These are phyloP conservation scores for Passerina amoena DNA, from an alignment of 2,113 vertebrate species.

Conservation along the genomic window DNA sequence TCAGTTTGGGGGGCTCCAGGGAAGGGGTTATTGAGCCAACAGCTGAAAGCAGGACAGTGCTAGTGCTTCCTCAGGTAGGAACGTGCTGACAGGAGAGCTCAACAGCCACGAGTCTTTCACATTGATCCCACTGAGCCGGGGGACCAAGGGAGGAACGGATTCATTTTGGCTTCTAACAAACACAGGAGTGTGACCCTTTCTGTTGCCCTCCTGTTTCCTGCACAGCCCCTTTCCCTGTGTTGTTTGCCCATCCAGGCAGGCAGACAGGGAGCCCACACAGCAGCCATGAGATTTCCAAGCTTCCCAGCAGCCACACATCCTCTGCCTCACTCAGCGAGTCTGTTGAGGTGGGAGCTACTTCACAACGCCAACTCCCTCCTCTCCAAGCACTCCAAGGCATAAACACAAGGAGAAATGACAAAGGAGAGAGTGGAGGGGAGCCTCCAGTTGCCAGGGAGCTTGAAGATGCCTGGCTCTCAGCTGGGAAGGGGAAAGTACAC, in stretches of 20 bases:
- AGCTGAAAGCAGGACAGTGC: constrained; percentile 3
- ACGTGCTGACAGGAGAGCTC: background rate
- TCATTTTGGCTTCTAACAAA: background rate
- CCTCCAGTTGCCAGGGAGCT: background rate
- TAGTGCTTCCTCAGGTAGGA: background rate
- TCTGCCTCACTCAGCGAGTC: background rate
- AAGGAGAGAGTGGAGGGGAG: background rate
- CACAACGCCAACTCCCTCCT: background rate
- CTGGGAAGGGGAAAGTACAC: background rate
- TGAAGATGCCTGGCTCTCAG: constrained; percentile 16
- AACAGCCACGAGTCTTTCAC: background rate
- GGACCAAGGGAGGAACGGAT: background rate
- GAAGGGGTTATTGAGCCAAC: background rate
- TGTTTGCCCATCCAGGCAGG: background rate
- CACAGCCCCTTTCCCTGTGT: background rate
- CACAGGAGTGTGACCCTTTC: background rate
- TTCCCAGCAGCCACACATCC: background rate
- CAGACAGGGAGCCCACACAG: background rate
- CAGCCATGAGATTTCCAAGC: background rate
- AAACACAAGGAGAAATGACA: background rate
- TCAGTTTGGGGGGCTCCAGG: background rate
- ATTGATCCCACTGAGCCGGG: background rate
- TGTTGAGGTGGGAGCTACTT: background rate
- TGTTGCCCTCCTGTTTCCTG: background rate
- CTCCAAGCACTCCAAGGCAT: background rate